These are phyloP conservation scores for Gila robusta DNA, from an alignment of 2,797 vertebrate genomes.

Conservation along the genomic window DNA sequence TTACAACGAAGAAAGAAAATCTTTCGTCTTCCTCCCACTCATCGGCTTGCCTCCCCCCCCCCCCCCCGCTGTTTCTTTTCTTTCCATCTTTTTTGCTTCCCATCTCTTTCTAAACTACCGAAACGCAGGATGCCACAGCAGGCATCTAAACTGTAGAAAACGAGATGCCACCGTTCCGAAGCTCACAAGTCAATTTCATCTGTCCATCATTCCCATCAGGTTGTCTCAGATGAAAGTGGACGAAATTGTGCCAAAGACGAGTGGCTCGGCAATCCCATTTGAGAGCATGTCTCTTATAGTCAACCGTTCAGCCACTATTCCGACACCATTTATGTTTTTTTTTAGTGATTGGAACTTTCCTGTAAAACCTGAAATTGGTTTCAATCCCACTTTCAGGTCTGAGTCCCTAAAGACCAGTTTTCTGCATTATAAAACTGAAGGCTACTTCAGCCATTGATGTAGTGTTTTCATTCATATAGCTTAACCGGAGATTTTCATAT, in stretches of 20 bases:
- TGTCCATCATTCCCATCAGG: constrained; percentile 53
- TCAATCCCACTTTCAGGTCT: constrained; percentile 20
- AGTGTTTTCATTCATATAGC: not conserved
- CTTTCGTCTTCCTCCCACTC: constrained; percentile 32
- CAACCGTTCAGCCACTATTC: constrained; percentile 31
- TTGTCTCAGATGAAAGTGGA: not conserved
- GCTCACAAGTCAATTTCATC: constrained; percentile 49
- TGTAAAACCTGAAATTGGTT: constrained; percentile 35
- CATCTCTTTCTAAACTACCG: constrained; percentile 37
- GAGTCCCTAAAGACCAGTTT: not conserved
- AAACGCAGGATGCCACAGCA: constrained; percentile 20
- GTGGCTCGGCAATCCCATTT: constrained; percentile 36
- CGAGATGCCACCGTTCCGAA: constrained; percentile 35
- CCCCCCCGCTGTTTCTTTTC: not conserved
- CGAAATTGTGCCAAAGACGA: constrained; percentile 12
- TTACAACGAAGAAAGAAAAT: constrained; percentile 23
- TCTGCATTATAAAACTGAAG: not conserved
- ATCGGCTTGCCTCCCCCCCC: not conserved
- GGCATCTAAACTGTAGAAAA: constrained; percentile 30
- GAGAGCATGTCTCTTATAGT: constrained; percentile 30
- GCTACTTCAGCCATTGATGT: not conserved
- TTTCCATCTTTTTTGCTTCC: not conserved
- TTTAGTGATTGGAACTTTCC: constrained; percentile 37
- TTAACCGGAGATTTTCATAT: not conserved
- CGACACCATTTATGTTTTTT: constrained; percentile 31